Evolutionary conservation across 2,888 invertebrate genomes (phyloP), one percentile per base, ranked within the genome.

Genomic region (Tupiocoris notatus): DNA sequence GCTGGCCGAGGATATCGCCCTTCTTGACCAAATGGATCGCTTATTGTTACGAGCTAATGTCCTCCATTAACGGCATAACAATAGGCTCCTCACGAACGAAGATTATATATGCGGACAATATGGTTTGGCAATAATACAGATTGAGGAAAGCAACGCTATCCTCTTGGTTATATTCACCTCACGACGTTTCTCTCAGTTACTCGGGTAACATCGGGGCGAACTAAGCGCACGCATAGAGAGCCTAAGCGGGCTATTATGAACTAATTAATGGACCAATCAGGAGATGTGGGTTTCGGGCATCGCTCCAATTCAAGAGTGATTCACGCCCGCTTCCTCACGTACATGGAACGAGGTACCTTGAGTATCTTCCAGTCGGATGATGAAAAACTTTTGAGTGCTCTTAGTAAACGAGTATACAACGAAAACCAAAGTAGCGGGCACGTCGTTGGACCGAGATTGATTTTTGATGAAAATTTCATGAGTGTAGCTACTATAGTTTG

Each of bases 211-310:
- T n/a, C n/a, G n/a, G n/a, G n/a, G n/a, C n/a, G n/a, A n/a, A n/a
- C n/a, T n/a, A 39, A 12, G 12, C 39, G 12, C 39, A 39, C 39
- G 39, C n/a, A n/a, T 39, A 7, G 39, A 39, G 12, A 39, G 39
- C 12, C 12, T 39, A 39, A 39, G 6, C 39, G 39, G 25, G 24
- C 70, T 70, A 70, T 70, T 70, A 70, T 70, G 70, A 70, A 70
- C 70, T 59, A 70, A 70, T 70, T 70, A 70, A 70, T 70, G 70
- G 70, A 70, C 58, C 70, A 70, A 70, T 70, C 59, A 70, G 70
- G 68, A 59, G 59, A 70, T 70, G 70, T n/a, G 70, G 70, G 70
- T 59, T 70, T 39, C 39, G 39, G 39, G 39, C 39, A 39, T 39
- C 39, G 39, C 12, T 39, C 39, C 39, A 39, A 39, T 39, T 39